Evolutionary conservation across 2,113 vertebrate genomes (phyloP).

Genomic region (Diphyllodes magnificus): DNA sequence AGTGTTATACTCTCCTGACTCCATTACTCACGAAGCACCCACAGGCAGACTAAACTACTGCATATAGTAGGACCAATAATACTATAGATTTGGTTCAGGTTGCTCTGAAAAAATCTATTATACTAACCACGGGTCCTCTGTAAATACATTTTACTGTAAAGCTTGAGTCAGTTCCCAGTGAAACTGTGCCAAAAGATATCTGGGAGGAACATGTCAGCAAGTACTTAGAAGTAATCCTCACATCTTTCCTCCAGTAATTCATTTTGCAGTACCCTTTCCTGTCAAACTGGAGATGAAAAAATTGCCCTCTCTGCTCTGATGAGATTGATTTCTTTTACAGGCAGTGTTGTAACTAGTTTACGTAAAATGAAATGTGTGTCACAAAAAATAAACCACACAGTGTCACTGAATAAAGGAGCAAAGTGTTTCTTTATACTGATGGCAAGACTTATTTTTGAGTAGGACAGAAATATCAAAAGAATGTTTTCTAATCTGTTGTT

Average conservation of each 20-base stretch:
- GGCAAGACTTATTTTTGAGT: not conserved
- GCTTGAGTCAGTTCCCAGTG: not conserved
- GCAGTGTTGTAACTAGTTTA: constrained; percentile 34
- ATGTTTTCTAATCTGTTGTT: not conserved
- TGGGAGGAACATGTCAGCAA: constrained; percentile 22
- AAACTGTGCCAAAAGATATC: constrained; percentile 24
- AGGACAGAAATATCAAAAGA: not conserved
- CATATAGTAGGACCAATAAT: not conserved
- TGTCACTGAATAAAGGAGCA: not conserved
- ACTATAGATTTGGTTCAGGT: not conserved
- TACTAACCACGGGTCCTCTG: not conserved
- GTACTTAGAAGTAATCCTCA: constrained; percentile 31
- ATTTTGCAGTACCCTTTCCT: constrained; percentile 36
- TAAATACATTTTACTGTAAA: not conserved
- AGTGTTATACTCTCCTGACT: not conserved
- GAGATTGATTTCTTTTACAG: constrained; percentile 46
- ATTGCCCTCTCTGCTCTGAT: constrained; percentile 14
- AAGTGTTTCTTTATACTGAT: not conserved
- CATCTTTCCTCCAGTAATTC: constrained; percentile 23
- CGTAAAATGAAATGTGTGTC: constrained; percentile 30
- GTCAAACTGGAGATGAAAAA: constrained; percentile 43
- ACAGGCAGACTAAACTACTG: not conserved
- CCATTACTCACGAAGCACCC: not conserved
- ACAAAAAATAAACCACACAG: constrained; percentile 14
- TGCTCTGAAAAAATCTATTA: not conserved